Evolutionary conservation across 1,140 invertebrate species (phyloP).

Genomic region (Caenorhabditis inopinata): DNA sequence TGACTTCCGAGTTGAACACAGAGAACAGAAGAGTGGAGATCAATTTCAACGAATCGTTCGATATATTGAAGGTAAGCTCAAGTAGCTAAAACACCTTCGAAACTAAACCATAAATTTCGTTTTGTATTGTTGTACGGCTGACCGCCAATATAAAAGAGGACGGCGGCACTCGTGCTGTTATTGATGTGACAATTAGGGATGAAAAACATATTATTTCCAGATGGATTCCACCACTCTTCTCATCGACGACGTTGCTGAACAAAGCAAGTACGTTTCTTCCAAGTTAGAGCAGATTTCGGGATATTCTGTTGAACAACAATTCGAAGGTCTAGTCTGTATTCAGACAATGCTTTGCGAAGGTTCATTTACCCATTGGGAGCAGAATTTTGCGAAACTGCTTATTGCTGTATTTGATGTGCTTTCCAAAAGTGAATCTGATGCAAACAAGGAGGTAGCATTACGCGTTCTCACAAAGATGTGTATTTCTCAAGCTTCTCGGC

Average conservation of each 20-base stretch:
- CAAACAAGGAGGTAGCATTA: background rate
- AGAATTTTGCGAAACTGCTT: background rate
- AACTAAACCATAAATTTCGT: too few species aligned
- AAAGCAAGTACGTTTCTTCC: background rate
- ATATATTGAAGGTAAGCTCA: background rate
- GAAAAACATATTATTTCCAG: background rate
- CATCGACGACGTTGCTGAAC: background rate
- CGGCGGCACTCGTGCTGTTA: background rate
- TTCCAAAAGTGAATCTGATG: background rate
- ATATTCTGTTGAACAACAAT: background rate
- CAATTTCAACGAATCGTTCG: constrained; percentile 9
- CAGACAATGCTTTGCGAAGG: constrained; percentile 12
- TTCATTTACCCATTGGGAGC: background rate
- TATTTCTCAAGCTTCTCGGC: background rate
- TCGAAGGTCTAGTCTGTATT: background rate
- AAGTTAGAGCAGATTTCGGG: background rate
- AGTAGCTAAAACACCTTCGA: too few species aligned
- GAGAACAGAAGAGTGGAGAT: background rate
- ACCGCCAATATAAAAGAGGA: too few species aligned
- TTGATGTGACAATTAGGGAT: background rate
- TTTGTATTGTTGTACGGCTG: too few species aligned
- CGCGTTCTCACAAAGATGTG: constrained; percentile 19
- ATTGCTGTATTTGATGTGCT: constrained; percentile 7
- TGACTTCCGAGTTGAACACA: background rate
- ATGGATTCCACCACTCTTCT: background rate